Evolutionary conservation across 1,140 invertebrate species (phyloP), one percentile per base, ranked within the genome.

Genomic region (Condylostylus longicornis): DNA sequence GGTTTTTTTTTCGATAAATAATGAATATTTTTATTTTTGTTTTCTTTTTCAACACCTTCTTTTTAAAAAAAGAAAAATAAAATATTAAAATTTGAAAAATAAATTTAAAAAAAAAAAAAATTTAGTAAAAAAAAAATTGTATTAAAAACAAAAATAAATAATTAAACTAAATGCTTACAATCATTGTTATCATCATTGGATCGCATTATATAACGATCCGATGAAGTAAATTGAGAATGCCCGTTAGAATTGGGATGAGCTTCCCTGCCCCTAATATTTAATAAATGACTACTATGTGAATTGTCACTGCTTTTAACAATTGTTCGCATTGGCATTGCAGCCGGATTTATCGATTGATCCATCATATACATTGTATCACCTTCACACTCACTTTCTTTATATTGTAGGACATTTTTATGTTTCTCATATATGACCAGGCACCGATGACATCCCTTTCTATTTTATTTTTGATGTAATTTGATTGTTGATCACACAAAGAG

Each of bases 391-490:
- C 87, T 89, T 75, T 91, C 87, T 83, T 93, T 93, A 68, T 90
- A 93, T 63, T 93, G 86, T 45, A 91, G 69, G 42, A 91, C 84
- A 65, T 90, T 90, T 48, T 74, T 70, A 66, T 93, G 87, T 54
- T 87, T 87, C 60, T 88, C 82, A 54, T 89, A 83, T 58, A 91
- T 88, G 45, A 90, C 86, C 51, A 93, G 75, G 66, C 87, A 91
- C 41, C 81, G 74, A 65, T 81, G 83, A 65, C 83, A 88, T 48
- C 57, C 54, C 54, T 60, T 60, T 47, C 57, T 60, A 58, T 45
- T 58, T n/a, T 49, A 43, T 47, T 53, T 48, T 41, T 57, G 31
- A 31, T 50, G 45, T 42, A 50, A 49, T 46, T 48, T 43, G 35
- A 34, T 43, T 38, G 27, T 45, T 29, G 42, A 40, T 32, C 29